These are phyloP conservation scores for Gallirallus australis DNA, from an alignment of 2,797 vertebrate species.

Conservation along the genomic window DNA sequence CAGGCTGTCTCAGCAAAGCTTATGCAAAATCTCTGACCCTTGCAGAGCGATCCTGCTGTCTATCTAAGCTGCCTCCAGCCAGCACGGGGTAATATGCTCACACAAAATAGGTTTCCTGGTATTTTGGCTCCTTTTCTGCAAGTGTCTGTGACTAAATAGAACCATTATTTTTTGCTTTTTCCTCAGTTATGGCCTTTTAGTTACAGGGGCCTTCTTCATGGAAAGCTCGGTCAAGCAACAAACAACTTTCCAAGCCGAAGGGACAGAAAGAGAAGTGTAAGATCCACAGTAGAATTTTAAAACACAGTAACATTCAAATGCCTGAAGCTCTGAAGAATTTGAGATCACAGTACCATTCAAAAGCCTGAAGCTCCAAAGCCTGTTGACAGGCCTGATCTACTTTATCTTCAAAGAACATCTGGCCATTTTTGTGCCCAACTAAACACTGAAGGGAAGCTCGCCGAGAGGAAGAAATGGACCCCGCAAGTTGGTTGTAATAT, in stretches of 20 bases:
- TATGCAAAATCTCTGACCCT: background rate
- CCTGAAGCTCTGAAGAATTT: background rate
- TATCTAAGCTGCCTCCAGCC: background rate
- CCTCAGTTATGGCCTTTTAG: background rate
- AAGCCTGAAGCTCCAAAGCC: background rate
- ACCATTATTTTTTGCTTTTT: background rate
- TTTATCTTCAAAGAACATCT: background rate
- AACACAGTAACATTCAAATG: background rate
- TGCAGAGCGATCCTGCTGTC: rapidly evolving
- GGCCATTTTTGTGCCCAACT: background rate
- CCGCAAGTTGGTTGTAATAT: background rate
- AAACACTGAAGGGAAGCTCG: background rate
- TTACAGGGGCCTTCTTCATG: background rate
- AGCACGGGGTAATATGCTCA: background rate
- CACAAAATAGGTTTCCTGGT: background rate
- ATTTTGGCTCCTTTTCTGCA: background rate
- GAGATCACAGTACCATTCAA: background rate
- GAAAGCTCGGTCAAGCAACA: background rate
- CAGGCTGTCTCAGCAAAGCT: background rate
- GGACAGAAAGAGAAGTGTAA: background rate
- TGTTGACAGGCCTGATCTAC: background rate
- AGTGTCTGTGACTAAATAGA: background rate
- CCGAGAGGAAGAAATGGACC: background rate
- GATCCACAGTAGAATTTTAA: background rate
- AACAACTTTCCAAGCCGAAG: background rate